Evolutionary conservation across 2,888 invertebrate species (phyloP).

Genomic region (Rotaria sp.): DNA sequence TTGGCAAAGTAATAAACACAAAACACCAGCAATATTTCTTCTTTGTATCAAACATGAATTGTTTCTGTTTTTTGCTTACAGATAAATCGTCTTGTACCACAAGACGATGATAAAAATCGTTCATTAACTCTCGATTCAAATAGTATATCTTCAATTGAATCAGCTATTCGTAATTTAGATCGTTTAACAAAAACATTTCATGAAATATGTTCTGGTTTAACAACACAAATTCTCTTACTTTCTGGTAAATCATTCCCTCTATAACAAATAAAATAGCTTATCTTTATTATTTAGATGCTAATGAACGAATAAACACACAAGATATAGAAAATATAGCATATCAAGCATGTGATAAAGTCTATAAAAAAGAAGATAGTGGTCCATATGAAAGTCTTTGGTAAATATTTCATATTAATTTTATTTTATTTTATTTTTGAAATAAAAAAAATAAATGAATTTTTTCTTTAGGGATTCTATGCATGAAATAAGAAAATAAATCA

Average conservation of each 20-base stretch:
- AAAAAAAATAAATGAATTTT: too few relatives aligned
- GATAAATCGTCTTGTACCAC: slow-evolving; percentile 27
- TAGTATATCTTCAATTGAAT: background rate
- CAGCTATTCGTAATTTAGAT: background rate
- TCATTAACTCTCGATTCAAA: background rate
- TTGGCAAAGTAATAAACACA: background rate
- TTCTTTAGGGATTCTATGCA: too few relatives aligned
- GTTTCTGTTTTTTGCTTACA: background rate
- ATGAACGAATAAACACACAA: slow-evolving; percentile 46
- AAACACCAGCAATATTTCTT: too few relatives aligned
- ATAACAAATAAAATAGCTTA: background rate
- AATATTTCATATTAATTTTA: background rate
- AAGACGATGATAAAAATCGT: background rate
- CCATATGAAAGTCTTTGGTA: slow-evolving; percentile 52
- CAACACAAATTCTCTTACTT: background rate
- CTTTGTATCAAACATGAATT: background rate
- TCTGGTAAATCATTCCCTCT: background rate
- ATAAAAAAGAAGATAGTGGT: slow-evolving; percentile 57
- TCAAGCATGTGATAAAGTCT: slow-evolving; percentile 64
- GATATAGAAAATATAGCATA: slow-evolving; percentile 67
- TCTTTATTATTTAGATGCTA: slow-evolving; percentile 48
- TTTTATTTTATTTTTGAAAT: too few relatives aligned
- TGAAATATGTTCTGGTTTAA: slow-evolving; percentile 14
- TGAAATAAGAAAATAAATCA: too few relatives aligned
- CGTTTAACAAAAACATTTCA: slow-evolving; percentile 7